These are phyloP conservation scores for Sebastes hopkinsi DNA, from an alignment of 2,797 vertebrate species.

Conservation along the genomic window DNA sequence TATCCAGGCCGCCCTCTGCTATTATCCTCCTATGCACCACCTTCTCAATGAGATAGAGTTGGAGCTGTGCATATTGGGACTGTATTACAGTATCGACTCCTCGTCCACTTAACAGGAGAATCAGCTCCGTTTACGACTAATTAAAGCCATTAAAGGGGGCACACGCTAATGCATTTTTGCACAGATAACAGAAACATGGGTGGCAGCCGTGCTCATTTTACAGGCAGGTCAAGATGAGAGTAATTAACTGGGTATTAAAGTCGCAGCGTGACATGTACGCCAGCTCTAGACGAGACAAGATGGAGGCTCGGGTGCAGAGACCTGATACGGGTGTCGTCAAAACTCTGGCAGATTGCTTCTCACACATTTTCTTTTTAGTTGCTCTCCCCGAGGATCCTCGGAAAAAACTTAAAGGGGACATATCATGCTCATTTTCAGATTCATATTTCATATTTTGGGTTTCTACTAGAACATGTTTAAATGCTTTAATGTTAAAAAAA, in stretches of 20 bases:
- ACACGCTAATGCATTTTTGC: slow-evolving; percentile 76
- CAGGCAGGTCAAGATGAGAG: slow-evolving; percentile 78
- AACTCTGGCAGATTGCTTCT: slow-evolving; percentile 31
- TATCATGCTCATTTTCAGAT: no score
- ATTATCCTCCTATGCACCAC: slow-evolving; percentile 32
- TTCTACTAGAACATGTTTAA: accelerated
- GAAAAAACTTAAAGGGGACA: not conserved
- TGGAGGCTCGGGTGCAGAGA: slow-evolving; percentile 39
- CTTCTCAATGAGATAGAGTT: slow-evolving; percentile 49
- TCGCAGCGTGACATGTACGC: slow-evolving; percentile 30
- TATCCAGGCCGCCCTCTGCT: slow-evolving; percentile 25
- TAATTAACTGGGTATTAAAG: slow-evolving; percentile 79
- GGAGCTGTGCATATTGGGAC: slow-evolving; percentile 48
- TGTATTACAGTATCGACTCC: slow-evolving; percentile 69
- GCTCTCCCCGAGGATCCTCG: not conserved
- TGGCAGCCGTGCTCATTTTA: slow-evolving; percentile 62
- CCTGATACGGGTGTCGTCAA: slow-evolving; percentile 49
- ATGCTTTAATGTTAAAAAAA: no score
- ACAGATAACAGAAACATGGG: slow-evolving; percentile 77
- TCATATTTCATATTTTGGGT: accelerated
- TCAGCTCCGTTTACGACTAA: slow-evolving; percentile 79
- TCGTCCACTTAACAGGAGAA: slow-evolving; percentile 72
- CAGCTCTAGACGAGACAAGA: slow-evolving; percentile 44
- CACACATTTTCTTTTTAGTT: slow-evolving; percentile 6
- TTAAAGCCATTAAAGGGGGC: slow-evolving; percentile 82